These are phyloP conservation scores for Furcifer pardalis DNA, from an alignment of 2,797 vertebrate species.

Conservation along the genomic window DNA sequence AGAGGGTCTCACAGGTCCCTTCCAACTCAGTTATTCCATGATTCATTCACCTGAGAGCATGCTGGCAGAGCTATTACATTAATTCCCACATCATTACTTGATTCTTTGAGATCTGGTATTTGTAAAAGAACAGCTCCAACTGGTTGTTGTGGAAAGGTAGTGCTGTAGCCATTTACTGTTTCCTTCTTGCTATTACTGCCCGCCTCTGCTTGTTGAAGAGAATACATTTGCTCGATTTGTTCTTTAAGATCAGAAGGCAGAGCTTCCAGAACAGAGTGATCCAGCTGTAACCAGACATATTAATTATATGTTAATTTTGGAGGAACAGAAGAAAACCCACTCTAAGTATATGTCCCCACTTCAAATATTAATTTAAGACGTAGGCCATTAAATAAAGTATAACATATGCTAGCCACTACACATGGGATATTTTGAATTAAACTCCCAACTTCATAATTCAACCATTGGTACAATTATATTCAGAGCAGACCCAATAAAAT, in stretches of 20 bases:
- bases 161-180: constrained; percentile 67
- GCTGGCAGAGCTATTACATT: constrained; percentile 91
- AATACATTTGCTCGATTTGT: constrained; percentile 87
- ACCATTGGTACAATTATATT: no score
- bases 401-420: not conserved
- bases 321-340: not conserved
- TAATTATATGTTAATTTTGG: constrained; percentile 5
- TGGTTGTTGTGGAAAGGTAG: constrained; percentile 73
- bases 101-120: constrained; percentile 87
- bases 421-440: no score
- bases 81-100: constrained; percentile 80
- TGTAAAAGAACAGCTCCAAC: constrained; percentile 87
- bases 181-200: constrained; percentile 68
- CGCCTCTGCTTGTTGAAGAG: constrained; percentile 76
- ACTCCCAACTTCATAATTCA: no score
- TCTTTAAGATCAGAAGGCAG: constrained; percentile 89
- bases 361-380: not conserved
- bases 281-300: constrained; percentile 78
- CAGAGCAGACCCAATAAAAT: no score
- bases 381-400: not conserved
- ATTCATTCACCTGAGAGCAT: constrained; percentile 88
- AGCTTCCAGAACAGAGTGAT: constrained; percentile 91
- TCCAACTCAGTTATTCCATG: constrained; percentile 6
- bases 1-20: no score
- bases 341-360: not conserved